Conservation (phyloP, 2,888 invertebrate genomes). For the Aelia acuminata region DNA sequence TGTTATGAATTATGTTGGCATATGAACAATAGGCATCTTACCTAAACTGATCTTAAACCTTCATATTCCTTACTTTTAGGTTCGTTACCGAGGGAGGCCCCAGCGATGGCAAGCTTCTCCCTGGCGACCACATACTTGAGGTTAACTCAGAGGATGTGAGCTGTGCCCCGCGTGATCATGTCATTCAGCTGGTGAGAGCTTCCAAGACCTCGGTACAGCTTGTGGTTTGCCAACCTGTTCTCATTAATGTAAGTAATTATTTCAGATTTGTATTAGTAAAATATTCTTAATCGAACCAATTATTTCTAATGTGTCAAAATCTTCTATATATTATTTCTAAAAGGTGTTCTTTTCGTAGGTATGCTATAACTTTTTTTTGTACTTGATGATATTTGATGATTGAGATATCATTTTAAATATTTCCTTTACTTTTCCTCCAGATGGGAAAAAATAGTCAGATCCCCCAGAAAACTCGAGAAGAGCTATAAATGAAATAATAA, state of each 20-base stretch:
- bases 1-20: neutral
- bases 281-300: neutral
- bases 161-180: conserved; percentile 87
- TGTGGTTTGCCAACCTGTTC: conserved; percentile 86
- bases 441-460: no score
- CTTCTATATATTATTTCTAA: no score
- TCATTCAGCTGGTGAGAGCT: conserved; percentile 88
- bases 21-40: neutral
- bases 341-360: no score
- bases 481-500: no score
- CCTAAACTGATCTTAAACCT: neutral
- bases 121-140: conserved; percentile 91
- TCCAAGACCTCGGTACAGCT: conserved; percentile 83
- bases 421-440: no score
- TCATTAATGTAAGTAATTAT: conserved; percentile 72
- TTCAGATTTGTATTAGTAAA: neutral
- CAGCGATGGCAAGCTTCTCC: conserved; percentile 89
- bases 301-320: neutral
- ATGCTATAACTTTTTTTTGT: no score
- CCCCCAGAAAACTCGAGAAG: no score
- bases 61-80: conserved; percentile 67
- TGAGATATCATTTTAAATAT: no score
- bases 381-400: no score
- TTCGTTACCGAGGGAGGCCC: conserved; percentile 92
- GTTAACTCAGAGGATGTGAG: conserved; percentile 94